Evolutionary conservation across 2,888 invertebrate genomes (phyloP), one percentile per base, ranked within the genome.

Genomic region (Xestobium rufovillosum): DNA sequence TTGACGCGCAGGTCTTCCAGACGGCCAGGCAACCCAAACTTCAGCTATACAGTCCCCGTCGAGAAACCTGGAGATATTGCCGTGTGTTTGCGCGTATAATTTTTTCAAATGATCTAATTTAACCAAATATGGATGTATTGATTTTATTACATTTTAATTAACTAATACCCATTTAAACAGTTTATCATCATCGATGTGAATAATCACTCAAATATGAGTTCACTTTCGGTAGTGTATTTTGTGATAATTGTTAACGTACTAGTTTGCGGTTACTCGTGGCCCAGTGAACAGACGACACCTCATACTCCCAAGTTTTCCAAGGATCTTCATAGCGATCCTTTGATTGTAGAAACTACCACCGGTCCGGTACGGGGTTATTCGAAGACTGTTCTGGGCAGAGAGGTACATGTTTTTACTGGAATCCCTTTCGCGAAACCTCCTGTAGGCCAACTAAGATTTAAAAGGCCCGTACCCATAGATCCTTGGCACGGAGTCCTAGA

Each of bases 401-500:
- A 92, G 63, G 84, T 91, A 16, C 88, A 89, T 61, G 82, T 85
- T 34, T 92, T 86, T 58, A 82, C 83, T 34, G 91, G 91, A 3
- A 85, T 92, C 44, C 92, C 92, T 10, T 92, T 88, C 60, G 92
- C 91, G 4, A 87, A 89, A 61, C 85, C 91, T 2, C 91, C 92
- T 2, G 65, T 91, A 28, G 90, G 88, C 9, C 82, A 83, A 36
- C 71, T 91, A 42, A 72, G 92, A 53, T 92, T 91, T 67, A 76
- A 85, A 31, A 80, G 83, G 51, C 92, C 92, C 6, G 80, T 86
- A 33, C 85, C 88, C 6, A 77, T 86, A 41, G 86, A 87, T 47
- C 84, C 86, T 0, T 91, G 90, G 90, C 83, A 84, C 56, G 87
- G 87, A 1, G 80, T 88, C 8, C 69, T 83, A 31, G 84, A 90